Base-by-base conservation (phyloP, 2,888 invertebrate genomes). In the Andrena chrysosceles region DNA sequence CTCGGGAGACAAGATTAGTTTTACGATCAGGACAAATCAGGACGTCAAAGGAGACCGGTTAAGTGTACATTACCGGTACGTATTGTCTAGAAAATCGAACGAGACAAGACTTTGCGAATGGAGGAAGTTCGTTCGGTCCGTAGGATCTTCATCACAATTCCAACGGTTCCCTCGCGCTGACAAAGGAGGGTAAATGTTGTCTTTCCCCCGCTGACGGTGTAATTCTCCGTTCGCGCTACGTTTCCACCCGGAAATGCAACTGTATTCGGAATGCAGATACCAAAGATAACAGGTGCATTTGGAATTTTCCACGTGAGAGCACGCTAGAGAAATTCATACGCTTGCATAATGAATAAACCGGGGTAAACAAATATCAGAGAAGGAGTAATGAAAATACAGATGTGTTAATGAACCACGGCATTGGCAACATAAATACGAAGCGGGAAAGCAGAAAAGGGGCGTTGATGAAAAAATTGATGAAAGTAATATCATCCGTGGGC, bases 381-480 rank as follows among this genome's bases (percentile, higher is more conserved):
- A 26, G 26, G 56, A 26, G 4, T 56, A 56, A 56, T 56, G 8
- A 13, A 23, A 20, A 20, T 26, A 56, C 20, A 26, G 4, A 13
- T 10, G 23, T 23, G 4, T 26, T 4, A 56, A 8, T 20, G 8
- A 20, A 52, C n/a, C 52, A 20, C 52, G 42, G 1, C 42, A 52
- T 8, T 8, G 52, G 20, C 7, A 7, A 52, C 7, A 20, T 20
- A 20, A 52, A 52, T 20, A 2, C 20, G 54, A 54, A 8, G 3
- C 20, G 54, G 20, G 8, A n/a, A 8, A 8, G 0, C 4, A 42
- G 26, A 59, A 59, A 8, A 23, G 10, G 10, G 62, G n/a, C 26
- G 16, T 13, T n/a, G 31, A 48, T 10, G 42, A 76, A 62, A 63
- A 35, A 31, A 63, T 54, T 54, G 42, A 63, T 70, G 42, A 10